Base-by-base conservation (phyloP, 2,797 vertebrate genomes). In the Sarcoramphus papa region DNA sequence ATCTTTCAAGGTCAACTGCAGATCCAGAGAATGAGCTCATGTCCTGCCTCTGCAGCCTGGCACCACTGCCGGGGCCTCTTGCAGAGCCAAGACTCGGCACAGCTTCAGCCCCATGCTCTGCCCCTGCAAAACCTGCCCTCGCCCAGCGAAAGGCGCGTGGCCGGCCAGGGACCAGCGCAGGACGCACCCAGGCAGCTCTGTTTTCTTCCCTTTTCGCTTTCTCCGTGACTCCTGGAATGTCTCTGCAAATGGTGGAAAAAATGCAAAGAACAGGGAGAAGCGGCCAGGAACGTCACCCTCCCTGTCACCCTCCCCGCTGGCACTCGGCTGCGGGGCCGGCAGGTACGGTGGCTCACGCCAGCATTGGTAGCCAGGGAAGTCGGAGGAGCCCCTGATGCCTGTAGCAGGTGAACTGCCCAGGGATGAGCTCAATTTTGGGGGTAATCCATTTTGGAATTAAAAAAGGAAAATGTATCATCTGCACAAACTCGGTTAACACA, bases 221-320 rank as follows among this genome's bases (percentile, higher is more conserved):
- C 53, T 75, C 88, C 5, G 2, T 47, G 35, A 72, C 78, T 93
- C 43, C 33, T 84, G 89, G 86, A 96, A 93, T 69, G 75, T 63
- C 21, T 76, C 90, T 93, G 84, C 80, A 79, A 57, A 77, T 40
- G 70, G 86, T 85, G 87, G 87, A 94, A 95, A 96, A 97, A 97
- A 92, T 40, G 85, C 72, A 43, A 59, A 47, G 45, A 60, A 33
- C 7, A 69, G 40, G 7, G 35, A 93, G 62, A 87, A 72, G 72
- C 1, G 1, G 74, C 72, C 86, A 94, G 86, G 86, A 85, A 80
- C 1, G 1, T 40, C 37, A 43, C 45, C 31, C 27, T 53, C 48
- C 31, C 78, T 25, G 33, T 25, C 33, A 19, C 37, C 56, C 56
- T 93, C 43, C 47, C 75, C 14, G 19, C 20, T 0, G 1, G 54